phyloP scores from a whole-genome alignment of 30 jellyfish, hydroid and myxozoan species.

The Aurelia sp. region DNA sequence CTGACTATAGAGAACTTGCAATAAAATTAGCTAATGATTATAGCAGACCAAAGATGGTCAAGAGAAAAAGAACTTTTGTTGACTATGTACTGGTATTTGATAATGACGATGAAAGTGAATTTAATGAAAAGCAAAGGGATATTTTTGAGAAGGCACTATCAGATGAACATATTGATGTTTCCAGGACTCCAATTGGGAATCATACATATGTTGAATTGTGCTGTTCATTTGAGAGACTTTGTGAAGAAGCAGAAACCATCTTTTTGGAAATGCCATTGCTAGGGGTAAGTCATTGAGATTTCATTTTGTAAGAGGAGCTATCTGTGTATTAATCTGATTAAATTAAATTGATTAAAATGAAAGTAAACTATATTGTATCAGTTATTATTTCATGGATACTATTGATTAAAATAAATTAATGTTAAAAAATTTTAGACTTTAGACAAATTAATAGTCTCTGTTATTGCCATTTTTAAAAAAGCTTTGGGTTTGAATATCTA shows the following conservation, averaged over 20 bases:
- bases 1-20: conserved; percentile 64
- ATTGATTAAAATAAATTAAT: too few relatives aligned
- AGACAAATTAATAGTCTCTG: too few relatives aligned
- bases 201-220: conserved; percentile 74
- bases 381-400: too few relatives aligned
- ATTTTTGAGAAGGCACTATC: conserved; percentile 53
- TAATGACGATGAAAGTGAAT: conserved; percentile 47
- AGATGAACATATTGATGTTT: conserved; percentile 62
- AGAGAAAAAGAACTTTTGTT: conserved; percentile 35
- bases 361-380: too few relatives aligned
- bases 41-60: conserved; percentile 26
- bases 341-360: too few relatives aligned
- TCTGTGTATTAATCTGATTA: too few relatives aligned
- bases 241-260: conserved; percentile 90
- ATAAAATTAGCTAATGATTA: conserved; percentile 53
- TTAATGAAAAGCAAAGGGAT: conserved; percentile 50
- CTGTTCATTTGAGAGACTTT: conserved; percentile 86
- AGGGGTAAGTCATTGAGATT: conserved; percentile 64
- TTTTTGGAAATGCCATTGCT: conserved; percentile 90
- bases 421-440: too few relatives aligned
- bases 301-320: not conserved
- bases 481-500: too few relatives aligned
- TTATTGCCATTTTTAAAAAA: too few relatives aligned
- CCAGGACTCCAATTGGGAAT: conserved; percentile 51
- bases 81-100: conserved; percentile 82